Evolutionary conservation across 2,888 invertebrate genomes (phyloP), one percentile per base, ranked within the genome.

Genomic region (Plagodis pulveraria): DNA sequence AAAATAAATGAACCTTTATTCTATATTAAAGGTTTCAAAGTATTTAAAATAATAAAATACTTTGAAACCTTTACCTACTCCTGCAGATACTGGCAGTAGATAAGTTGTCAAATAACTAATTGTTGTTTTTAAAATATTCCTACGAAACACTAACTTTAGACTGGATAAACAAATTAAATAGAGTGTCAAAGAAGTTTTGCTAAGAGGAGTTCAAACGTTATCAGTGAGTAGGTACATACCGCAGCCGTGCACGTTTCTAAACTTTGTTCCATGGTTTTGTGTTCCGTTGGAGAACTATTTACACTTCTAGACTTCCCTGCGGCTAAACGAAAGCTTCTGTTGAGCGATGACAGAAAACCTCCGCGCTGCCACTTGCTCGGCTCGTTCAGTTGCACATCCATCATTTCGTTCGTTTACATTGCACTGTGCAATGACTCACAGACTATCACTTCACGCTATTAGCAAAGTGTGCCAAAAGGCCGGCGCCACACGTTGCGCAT

Each of bases 341-440:
- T 92, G 12, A 92, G 79, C 60, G 86, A 81, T 61, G 88, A 91
- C 73, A 93, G 82, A 81, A 93, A 90, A 62, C 92, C 90, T 69
- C 89, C 89, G 64, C 89, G 86, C 76, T 87, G 86, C 89, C 89
- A 88, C 83, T 89, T 91, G 79, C 73, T 81, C 64, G 88, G 80
- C 73, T 88, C 88, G 74, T 77, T 83, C 67, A 81, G 72, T 79
- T 85, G 85, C 79, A 87, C 85, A 80, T 90, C 89, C 89, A 89
- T 91, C 81, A 83, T 88, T 74, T 80, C 81, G 84, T 77, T 87
- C 81, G 84, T 77, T 87, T 78, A 86, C 89, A 89, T 89, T 78
- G 83, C 87, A 82, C 74, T 74, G 74, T 69, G 76, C 74, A 75
- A 77, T 89, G 89, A 90, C 76, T 90, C 90, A 89, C 78, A 70